Base-by-base conservation (phyloP, 2,888 invertebrate species). In the Ichneumoninae sp. region DNA sequence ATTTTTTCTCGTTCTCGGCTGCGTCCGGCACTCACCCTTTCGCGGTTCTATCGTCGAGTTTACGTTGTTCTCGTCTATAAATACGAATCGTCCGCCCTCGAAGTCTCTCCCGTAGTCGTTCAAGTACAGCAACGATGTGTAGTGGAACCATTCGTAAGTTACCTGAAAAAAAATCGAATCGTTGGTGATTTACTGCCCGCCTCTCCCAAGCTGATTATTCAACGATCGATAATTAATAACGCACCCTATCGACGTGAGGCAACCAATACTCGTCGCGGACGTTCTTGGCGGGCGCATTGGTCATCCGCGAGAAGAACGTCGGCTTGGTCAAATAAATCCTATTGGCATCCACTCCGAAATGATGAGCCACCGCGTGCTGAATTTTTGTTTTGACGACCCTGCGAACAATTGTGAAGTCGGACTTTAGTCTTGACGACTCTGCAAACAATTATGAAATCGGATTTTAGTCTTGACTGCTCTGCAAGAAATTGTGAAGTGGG, bases 251-350 rank as follows among this genome's bases (percentile, higher is more conserved):
- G 57, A 98, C 95, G 94, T 98, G 98, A 22, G 96, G 95, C 94
- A 97, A 97, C 98, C 98, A 98, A 93, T 98, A 98, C 93, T 98
- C 97, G 94, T 98, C 98, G 93, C 98, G 97, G 26, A 96, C 91
- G 1, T 97, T 97, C 88, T 96, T 95, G 1, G 98, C 96, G 57
- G 96, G 95, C 68, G 94, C 95, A 86, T 96, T 95, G 26, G 96
- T 97, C 87, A 98, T 95, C 91, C 96, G 95, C 13, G 98, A 98
- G 93, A 98, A 98, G 93, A 98, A 98, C 77, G 98, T 97, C n/a
- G 98, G 98, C 91, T 97, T 96, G 6, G 98, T 97, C 83, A 98
- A 94, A 94, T 96, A 96, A 77, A 98, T 94, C 89, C 95, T 95
- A 63, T 95, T 94, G 0, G 95, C 94, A 81, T 96, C 95, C 26